A percentile compares a stretch with the other conserved stretches of the same genome.
Conservation (phyloP, 1,140 invertebrate species). For the Bombyx mandarina region DNA sequence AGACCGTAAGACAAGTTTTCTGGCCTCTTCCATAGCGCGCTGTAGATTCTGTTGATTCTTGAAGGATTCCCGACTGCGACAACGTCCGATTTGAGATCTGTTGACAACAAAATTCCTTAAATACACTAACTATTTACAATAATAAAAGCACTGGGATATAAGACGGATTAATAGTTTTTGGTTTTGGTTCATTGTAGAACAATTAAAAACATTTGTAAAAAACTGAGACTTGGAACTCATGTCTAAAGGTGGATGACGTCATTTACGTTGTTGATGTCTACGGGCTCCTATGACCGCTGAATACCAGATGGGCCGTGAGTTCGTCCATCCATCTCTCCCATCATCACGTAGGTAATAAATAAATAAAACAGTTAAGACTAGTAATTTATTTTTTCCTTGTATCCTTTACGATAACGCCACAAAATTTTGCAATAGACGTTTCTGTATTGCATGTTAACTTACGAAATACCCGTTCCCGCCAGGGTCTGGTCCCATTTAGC, state of each 20-base stretch:
- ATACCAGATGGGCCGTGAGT: too few species aligned
- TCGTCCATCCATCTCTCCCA: too few species aligned
- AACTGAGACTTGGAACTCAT: too few species aligned
- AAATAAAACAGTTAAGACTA: not conserved
- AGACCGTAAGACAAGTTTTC: slow-evolving; percentile 68
- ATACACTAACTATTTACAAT: not conserved
- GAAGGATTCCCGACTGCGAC: slow-evolving; percentile 76
- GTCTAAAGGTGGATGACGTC: too few species aligned
- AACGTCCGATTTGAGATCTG: slow-evolving; percentile 83
- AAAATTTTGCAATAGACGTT: not conserved
- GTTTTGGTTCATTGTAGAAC: too few species aligned
- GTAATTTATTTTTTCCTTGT: not conserved
- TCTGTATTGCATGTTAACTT: slow-evolving; percentile 1
- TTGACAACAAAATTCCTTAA: not conserved
- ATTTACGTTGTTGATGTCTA: too few species aligned
- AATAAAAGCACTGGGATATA: too few species aligned
- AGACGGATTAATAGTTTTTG: too few species aligned
- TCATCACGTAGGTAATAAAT: too few species aligned
- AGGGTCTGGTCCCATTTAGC: slow-evolving; percentile 81
- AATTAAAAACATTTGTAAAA: too few species aligned
- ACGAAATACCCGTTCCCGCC: slow-evolving; percentile 71
- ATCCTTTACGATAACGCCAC: not conserved
- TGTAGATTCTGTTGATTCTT: slow-evolving; percentile 82
- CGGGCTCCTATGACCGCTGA: too few species aligned
- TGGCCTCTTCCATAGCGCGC: slow-evolving; percentile 83